These are phyloP conservation scores for Eptatretus burgeri DNA, from an alignment of 2,113 vertebrate genomes.

Conservation along the genomic window DNA sequence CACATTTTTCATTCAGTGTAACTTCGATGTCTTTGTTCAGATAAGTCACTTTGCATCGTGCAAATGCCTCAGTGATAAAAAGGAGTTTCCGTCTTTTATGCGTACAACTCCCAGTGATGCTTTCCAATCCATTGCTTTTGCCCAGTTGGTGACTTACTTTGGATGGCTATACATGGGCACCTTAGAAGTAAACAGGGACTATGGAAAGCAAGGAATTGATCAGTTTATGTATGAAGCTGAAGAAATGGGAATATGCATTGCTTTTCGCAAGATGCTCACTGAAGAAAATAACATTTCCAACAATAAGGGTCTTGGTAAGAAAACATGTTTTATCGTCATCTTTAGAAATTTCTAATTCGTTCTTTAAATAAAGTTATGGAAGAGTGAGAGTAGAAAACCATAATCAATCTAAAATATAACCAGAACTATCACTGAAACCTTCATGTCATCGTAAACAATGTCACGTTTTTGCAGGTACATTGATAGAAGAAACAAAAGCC, in stretches of 20 bases:
- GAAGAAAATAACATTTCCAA: constrained; percentile 23
- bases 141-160: too few relatives aligned
- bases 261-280: constrained; percentile 37
- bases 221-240: constrained; percentile 33
- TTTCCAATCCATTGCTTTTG: constrained; percentile 8
- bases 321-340: too few relatives aligned
- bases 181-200: constrained; percentile 36
- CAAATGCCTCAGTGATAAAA: constrained; percentile 24
- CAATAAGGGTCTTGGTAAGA: constrained; percentile 21
- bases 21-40: constrained; percentile 14
- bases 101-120: constrained; percentile 26
- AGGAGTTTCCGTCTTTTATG: constrained; percentile 17
- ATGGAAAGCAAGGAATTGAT: constrained; percentile 44
- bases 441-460: too few relatives aligned
- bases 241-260: constrained; percentile 29
- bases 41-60: constrained; percentile 34
- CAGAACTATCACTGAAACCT: too few relatives aligned
- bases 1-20: neutral
- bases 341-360: too few relatives aligned
- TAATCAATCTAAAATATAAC: too few relatives aligned
- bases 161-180: constrained; percentile 17
- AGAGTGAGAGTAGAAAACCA: too few relatives aligned
- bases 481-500: constrained; percentile 21
- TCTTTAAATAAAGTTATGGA: too few relatives aligned
- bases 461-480: too few relatives aligned